These are phyloP conservation scores for Neodiprion lecontei DNA, from an alignment of 1,140 invertebrate genomes.

Conservation along the genomic window DNA sequence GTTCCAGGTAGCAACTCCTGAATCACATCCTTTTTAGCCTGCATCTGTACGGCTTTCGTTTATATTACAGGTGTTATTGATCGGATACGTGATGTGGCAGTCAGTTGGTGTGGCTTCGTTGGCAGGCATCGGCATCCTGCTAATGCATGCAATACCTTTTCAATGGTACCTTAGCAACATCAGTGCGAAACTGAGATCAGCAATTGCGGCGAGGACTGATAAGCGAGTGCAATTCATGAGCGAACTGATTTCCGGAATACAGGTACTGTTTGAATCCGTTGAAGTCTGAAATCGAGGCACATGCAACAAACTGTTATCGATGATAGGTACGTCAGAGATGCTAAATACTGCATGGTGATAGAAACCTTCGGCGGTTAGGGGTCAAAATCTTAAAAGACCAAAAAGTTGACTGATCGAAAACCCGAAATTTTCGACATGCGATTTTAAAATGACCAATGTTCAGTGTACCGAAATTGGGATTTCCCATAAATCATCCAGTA, in stretches of 20 bases:
- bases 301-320: neutral
- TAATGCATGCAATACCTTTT: conserved; percentile 68
- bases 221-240: conserved; percentile 79
- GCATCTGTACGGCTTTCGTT: neutral
- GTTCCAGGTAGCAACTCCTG: conserved; percentile 40
- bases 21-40: neutral
- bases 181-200: conserved; percentile 62
- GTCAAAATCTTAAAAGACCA: no score
- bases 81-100: conserved; percentile 72
- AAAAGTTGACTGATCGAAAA: no score
- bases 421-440: no score
- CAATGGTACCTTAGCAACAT: conserved; percentile 71
- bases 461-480: no score
- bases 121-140: conserved; percentile 71
- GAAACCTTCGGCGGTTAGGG: no score
- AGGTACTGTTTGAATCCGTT: conserved; percentile 69
- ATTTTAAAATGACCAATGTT: no score
- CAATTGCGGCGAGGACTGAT: conserved; percentile 72
- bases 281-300: conserved; percentile 27
- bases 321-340: no score
- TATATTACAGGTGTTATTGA: conserved; percentile 52
- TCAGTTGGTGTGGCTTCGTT: conserved; percentile 72
- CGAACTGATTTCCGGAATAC: conserved; percentile 76
- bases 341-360: no score
- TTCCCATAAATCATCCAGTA: no score